These are phyloP conservation scores for Habroteleia sp. DNA, from an alignment of 2,888 invertebrate species.

Conservation along the genomic window DNA sequence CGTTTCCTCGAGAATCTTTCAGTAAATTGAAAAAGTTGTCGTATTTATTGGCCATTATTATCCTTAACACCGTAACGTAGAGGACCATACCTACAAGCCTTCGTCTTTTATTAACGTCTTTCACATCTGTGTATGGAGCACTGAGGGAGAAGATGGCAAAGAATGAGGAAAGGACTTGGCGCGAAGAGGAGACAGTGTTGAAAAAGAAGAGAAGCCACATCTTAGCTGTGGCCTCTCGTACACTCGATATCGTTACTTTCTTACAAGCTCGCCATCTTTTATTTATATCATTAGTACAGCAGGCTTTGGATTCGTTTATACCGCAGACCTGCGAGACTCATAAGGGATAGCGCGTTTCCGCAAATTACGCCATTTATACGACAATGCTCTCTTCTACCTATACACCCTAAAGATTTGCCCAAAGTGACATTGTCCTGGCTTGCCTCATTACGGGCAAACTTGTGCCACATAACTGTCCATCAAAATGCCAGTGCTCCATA, in stretches of 20 bases:
- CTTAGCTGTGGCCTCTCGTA: slow-evolving; percentile 61
- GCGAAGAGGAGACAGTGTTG: slow-evolving; percentile 14
- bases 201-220: slow-evolving; percentile 28
- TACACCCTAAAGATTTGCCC: slow-evolving; percentile 34
- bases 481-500: slow-evolving; percentile 14
- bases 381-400: slow-evolving; percentile 59
- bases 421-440: slow-evolving; percentile 38
- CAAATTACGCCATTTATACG: slow-evolving; percentile 69
- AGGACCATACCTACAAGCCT: slow-evolving; percentile 22
- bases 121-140: slow-evolving; percentile 21
- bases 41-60: slow-evolving; percentile 57
- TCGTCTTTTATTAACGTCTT: slow-evolving; percentile 53
- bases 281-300: slow-evolving; percentile 74
- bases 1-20: slow-evolving; percentile 7
- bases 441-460: slow-evolving; percentile 33
- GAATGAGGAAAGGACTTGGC: slow-evolving; percentile 29
- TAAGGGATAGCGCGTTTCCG: slow-evolving; percentile 67
- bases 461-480: slow-evolving; percentile 31
- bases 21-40: slow-evolving; percentile 55
- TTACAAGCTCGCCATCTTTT: slow-evolving; percentile 74
- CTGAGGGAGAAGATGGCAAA: slow-evolving; percentile 37
- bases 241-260: slow-evolving; percentile 70
- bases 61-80: slow-evolving; percentile 29
- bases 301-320: slow-evolving; percentile 66
- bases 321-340: slow-evolving; percentile 68